Evolutionary conservation across 2,113 vertebrate genomes (phyloP).

Genomic region (Hydrolagus affinis): DNA sequence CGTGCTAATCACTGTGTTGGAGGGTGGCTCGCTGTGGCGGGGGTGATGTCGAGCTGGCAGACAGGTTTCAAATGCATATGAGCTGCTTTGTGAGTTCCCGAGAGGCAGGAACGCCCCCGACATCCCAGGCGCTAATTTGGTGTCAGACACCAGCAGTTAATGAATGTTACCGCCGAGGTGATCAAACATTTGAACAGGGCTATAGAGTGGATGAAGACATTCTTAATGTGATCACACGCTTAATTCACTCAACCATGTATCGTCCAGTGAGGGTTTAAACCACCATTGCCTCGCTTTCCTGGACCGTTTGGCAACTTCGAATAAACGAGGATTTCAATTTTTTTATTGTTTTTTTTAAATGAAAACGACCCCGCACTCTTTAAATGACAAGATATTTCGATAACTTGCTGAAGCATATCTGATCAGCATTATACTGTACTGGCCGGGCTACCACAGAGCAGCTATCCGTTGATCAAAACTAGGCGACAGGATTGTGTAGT

Average conservation of each 20-base stretch:
- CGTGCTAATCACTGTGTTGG: not conserved
- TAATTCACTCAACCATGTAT: not conserved
- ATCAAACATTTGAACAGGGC: not conserved
- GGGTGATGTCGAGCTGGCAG: not conserved
- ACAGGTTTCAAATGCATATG: not conserved
- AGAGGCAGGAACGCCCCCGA: not conserved
- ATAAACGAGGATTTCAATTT: not conserved
- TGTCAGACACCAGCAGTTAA: not conserved
- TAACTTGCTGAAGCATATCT: not conserved
- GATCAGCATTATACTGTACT: not conserved
- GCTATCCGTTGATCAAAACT: too few species aligned
- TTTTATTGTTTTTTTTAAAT: not conserved
- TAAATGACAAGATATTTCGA: not conserved
- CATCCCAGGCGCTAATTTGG: not conserved
- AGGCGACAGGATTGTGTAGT: not conserved
- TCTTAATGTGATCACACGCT: not conserved
- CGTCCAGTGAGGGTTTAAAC: not conserved
- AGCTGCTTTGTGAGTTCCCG: too few species aligned
- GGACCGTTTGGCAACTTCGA: not conserved
- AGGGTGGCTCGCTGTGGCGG: too few species aligned
- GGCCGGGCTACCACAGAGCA: not conserved
- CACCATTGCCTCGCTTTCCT: not conserved
- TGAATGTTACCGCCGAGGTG: not conserved
- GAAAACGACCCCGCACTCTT: not conserved
- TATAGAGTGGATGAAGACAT: not conserved